Evolutionary conservation across 2,888 invertebrate species (phyloP).

Genomic region (Andrena camellia): DNA sequence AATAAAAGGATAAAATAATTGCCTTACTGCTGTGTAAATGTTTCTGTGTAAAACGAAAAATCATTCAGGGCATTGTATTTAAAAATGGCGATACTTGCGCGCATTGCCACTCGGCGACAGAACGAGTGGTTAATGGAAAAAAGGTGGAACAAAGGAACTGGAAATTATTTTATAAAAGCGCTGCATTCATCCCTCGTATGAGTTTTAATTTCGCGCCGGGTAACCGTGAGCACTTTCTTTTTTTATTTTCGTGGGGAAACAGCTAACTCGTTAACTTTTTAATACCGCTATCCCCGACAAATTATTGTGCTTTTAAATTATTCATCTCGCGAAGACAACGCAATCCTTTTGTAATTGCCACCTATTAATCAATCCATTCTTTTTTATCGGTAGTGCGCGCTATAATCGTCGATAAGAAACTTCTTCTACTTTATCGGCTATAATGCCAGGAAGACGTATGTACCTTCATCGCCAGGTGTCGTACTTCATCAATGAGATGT

Average conservation of each 20-base stretch:
- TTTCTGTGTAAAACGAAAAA: background rate
- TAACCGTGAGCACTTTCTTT: constrained; percentile 20
- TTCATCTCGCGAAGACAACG: constrained; percentile 8
- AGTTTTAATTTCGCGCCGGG: constrained; percentile 47
- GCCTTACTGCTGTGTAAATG: too few relatives aligned
- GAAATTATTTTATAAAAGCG: constrained; percentile 44
- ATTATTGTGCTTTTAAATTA: constrained; percentile 29
- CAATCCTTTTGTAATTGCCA: background rate
- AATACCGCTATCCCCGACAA: background rate
- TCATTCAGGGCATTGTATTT: constrained; percentile 7
- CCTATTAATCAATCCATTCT: background rate
- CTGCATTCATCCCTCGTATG: constrained; percentile 33
- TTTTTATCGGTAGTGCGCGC: background rate
- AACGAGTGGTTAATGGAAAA: constrained; percentile 28
- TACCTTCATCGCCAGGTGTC: constrained; percentile 58
- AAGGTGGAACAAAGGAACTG: constrained; percentile 30
- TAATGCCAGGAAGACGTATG: constrained; percentile 42
- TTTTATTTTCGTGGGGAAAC: constrained; percentile 26
- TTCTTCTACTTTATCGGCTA: constrained; percentile 61
- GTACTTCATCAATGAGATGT: constrained; percentile 53
- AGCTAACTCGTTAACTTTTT: constrained; percentile 40
- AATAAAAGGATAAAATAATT: too few relatives aligned
- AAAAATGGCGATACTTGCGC: constrained; percentile 21
- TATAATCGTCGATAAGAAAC: constrained; percentile 56
- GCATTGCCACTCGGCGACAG: constrained; percentile 5